Conservation (phyloP, 37 sponge, comb jelly and placozoan species). For the Hexactinellida sp. region DNA sequence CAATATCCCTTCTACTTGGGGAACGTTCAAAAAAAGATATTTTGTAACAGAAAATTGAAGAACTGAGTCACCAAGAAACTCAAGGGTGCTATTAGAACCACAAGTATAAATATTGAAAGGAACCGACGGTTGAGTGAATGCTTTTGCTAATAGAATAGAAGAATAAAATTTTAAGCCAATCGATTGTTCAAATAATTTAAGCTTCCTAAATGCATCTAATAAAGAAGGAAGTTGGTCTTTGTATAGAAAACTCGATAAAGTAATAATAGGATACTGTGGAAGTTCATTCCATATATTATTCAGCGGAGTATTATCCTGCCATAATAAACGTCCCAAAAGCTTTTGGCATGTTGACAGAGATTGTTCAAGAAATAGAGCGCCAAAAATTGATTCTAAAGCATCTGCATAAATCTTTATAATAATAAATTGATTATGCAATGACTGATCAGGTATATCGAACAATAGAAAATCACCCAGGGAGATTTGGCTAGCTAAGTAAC, state of each 20-base stretch:
- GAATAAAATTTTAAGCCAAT: background rate
- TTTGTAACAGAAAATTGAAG: background rate
- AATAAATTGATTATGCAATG: background rate
- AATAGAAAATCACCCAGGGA: background rate
- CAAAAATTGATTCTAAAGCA: background rate
- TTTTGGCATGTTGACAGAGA: background rate
- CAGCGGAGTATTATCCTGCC: background rate
- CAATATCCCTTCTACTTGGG: background rate
- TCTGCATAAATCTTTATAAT: background rate
- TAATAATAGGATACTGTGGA: background rate
- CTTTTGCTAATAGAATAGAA: background rate
- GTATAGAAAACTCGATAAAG: background rate
- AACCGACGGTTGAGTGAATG: background rate
- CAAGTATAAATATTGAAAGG: background rate
- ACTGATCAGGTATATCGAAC: background rate
- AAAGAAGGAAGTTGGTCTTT: background rate
- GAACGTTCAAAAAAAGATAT: background rate
- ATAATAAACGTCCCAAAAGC: background rate
- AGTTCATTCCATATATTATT: background rate
- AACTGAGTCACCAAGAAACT: background rate
- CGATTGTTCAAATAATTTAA: background rate
- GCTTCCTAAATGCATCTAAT: background rate
- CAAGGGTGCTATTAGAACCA: background rate
- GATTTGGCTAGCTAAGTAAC: background rate
- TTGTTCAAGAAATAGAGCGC: background rate